These are phyloP conservation scores for Vireo altiloquus DNA, from an alignment of 2,113 vertebrate genomes.

Conservation along the genomic window DNA sequence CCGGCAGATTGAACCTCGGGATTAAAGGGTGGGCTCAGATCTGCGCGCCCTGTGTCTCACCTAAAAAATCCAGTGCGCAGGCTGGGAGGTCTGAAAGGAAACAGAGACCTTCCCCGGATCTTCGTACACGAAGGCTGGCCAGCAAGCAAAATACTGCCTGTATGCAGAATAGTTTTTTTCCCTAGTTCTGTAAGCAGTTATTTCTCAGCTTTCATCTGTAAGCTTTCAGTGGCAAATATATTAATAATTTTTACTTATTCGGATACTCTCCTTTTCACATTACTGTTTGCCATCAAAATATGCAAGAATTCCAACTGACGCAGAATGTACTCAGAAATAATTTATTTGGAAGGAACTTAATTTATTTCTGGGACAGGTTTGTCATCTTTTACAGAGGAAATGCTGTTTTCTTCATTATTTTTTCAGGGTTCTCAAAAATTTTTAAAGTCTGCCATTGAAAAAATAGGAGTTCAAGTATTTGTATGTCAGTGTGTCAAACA, in stretches of 20 bases:
- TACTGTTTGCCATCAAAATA: background rate
- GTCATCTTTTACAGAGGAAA: background rate
- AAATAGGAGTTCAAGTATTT: background rate
- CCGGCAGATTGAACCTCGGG: too few relatives aligned
- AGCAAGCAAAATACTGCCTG: too few relatives aligned
- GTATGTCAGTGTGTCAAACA: background rate
- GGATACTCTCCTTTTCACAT: background rate
- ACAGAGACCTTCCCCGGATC: too few relatives aligned
- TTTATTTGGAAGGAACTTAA: background rate
- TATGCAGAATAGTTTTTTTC: background rate
- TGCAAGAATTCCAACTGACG: background rate
- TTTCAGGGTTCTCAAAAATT: background rate
- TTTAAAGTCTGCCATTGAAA: background rate
- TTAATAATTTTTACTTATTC: background rate
- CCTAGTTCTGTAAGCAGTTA: background rate
- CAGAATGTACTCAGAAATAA: background rate
- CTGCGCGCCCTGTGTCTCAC: too few relatives aligned
- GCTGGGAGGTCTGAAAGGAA: too few relatives aligned
- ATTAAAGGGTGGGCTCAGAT: too few relatives aligned
- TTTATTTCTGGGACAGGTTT: background rate
- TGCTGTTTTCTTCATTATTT: background rate
- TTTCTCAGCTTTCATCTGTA: background rate
- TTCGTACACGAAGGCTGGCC: too few relatives aligned
- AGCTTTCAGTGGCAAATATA: background rate
- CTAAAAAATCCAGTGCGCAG: too few relatives aligned